Base-by-base conservation (phyloP, 1,140 invertebrate genomes). In the Meloidogyne chitwoodi region DNA sequence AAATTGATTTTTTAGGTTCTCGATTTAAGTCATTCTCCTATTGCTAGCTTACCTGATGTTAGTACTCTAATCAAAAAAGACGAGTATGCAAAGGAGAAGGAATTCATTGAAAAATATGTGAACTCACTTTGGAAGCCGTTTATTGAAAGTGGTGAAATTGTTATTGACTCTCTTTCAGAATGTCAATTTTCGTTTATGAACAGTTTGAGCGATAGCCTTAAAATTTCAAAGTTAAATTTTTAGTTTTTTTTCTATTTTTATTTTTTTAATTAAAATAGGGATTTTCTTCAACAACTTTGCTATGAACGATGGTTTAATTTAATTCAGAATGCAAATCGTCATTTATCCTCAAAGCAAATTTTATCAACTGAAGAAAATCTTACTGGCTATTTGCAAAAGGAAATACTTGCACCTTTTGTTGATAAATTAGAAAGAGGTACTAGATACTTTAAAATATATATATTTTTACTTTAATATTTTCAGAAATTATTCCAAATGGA, bases 401-500 rank as follows among this genome's bases (percentile, higher is more conserved):
- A 67, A 67, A 10, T 67, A 24, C 16, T 67, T 41, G 3, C 0
- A 34, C 38, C 5, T 6, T 41, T 67, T 31, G 14, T 67, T 67
- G 71, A 73, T 16, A n/a, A n/a, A 44, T 27, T 14, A 2, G 64
- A 63, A 64, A 73, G 11, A 26, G 70, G 48, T 29, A n/a, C n/a
- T n/a, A n/a, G n/a, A n/a, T n/a, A n/a, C n/a, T n/a, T n/a, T n/a
- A n/a, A n/a, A n/a, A n/a, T n/a, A n/a, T n/a, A n/a, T n/a, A n/a
- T n/a, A n/a, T n/a, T n/a, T n/a, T n/a, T n/a, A n/a, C 6, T 67
- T 31, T 66, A 29, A 27, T 34, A 16, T 38, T 27, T 1, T 61
- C 64, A 56, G 48, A 73, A 64, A 34, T 73, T 41, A 63, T 56
- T 63, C 34, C 71, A 29, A 61, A 41, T 24, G 71, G 71, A 22